Percentiles rank a stretch among this genome's conserved stretches.
phyloP scores from a whole-genome alignment of 1,140 invertebrate genomes.

The Drosophila novamexicana region DNA sequence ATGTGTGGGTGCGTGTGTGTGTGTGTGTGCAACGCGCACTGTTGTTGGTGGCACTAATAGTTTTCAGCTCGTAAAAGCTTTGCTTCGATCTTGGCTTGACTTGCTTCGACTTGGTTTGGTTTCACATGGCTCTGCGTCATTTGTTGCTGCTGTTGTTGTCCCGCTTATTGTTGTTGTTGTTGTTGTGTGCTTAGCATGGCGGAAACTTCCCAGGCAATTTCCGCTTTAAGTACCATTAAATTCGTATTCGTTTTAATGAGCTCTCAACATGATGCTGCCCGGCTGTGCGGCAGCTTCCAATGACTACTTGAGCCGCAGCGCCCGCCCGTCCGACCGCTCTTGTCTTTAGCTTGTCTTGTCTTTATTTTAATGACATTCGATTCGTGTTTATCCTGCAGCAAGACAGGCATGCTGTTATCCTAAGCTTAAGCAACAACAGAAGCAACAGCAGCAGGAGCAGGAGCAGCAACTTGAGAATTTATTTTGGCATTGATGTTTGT shows the following conservation, averaged over 20 bases:
- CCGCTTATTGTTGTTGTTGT: conserved; percentile 21
- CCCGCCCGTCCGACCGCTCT: neutral
- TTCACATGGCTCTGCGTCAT: conserved; percentile 6
- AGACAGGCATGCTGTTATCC: conserved; percentile 40
- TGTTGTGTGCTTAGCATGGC: conserved; percentile 65
- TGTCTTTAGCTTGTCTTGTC: conserved; percentile 13
- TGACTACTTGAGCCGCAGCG: neutral
- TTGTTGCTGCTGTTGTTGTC: conserved; percentile 30
- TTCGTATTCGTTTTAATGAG: conserved; percentile 84
- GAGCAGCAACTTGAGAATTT: conserved; percentile 16
- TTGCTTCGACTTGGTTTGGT: conserved; percentile 28
- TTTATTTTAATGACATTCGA: conserved; percentile 79
- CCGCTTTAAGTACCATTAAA: conserved; percentile 84
- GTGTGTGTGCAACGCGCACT: conserved; percentile 23
- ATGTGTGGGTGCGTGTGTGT: conserved; percentile 19
- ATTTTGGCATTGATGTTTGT: conserved; percentile 52
- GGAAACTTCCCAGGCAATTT: conserved; percentile 84
- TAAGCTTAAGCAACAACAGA: conserved; percentile 52
- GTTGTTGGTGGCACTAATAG: conserved; percentile 70
- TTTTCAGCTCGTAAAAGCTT: conserved; percentile 78
- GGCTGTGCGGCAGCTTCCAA: neutral
- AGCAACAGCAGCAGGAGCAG: neutral
- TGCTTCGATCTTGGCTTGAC: conserved; percentile 65
- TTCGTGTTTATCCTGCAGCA: conserved; percentile 53
- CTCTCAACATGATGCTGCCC: conserved; percentile 80